phyloP scores from a whole-genome alignment of 2,888 invertebrate species.

The Metalampra italica region DNA sequence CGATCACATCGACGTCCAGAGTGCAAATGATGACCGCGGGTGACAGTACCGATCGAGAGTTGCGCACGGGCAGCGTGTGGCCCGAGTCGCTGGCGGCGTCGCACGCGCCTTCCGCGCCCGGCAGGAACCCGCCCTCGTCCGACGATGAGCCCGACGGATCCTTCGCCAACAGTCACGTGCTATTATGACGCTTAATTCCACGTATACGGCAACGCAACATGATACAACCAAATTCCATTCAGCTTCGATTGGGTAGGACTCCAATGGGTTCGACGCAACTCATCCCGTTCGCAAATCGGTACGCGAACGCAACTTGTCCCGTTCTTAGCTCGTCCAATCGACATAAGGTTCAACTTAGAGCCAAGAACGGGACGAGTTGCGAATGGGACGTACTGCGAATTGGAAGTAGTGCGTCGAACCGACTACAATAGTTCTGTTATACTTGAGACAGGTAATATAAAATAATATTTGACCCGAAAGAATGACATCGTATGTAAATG shows the following conservation, averaged over 20 bases:
- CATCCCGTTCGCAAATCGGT: too few relatives aligned
- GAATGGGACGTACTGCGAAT: too few relatives aligned
- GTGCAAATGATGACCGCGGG: conserved; percentile 29
- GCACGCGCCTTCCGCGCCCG: conserved; percentile 39
- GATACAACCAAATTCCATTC: background rate
- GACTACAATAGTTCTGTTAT: too few relatives aligned
- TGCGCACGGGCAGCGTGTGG: conserved; percentile 76
- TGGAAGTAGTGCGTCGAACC: too few relatives aligned
- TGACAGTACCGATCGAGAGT: conserved; percentile 67
- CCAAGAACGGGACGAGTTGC: too few relatives aligned
- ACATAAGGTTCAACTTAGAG: too few relatives aligned
- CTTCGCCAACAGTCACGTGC: conserved; percentile 63
- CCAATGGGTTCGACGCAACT: too few relatives aligned
- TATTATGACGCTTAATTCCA: conserved; percentile 27
- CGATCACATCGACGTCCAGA: conserved; percentile 29
- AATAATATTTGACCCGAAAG: too few relatives aligned
- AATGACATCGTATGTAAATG: too few relatives aligned
- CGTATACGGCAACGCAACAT: background rate
- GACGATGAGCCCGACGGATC: conserved; percentile 75
- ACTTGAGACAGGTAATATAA: too few relatives aligned
- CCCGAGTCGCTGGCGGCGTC: conserved; percentile 59
- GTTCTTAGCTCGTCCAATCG: too few relatives aligned
- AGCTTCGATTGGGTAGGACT: background rate
- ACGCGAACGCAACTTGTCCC: too few relatives aligned
- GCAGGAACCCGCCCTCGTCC: conserved; percentile 75